Evolutionary conservation across 2,113 vertebrate genomes (phyloP).

Genomic region (Cryptoleucopteryx plumbea): DNA sequence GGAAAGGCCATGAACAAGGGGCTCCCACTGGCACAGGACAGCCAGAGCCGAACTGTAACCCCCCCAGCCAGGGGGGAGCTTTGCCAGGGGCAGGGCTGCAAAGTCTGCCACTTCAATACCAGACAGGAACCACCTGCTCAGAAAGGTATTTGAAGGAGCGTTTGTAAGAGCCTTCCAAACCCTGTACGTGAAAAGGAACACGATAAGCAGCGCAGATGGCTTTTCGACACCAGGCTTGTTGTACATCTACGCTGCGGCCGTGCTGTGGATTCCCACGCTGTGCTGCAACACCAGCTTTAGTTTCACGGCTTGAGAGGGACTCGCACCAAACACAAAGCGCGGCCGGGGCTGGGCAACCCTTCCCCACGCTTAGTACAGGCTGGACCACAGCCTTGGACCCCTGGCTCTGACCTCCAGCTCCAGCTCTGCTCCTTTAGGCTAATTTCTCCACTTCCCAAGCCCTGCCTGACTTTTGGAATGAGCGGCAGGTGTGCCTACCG

Average conservation of each 20-base stretch:
- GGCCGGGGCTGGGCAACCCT: not conserved
- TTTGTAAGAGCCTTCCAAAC: not conserved
- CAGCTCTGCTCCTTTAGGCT: not conserved
- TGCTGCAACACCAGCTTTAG: not conserved
- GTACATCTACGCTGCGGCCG: fast-evolving
- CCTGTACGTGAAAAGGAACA: not conserved
- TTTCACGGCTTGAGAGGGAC: not conserved
- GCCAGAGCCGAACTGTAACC: not conserved
- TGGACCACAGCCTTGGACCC: not conserved
- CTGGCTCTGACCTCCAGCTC: not conserved
- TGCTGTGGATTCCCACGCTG: not conserved
- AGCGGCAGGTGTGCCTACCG: not conserved
- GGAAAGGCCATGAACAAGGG: not conserved
- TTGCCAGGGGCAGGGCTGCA: not conserved
- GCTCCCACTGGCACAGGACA: not conserved
- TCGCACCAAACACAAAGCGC: not conserved
- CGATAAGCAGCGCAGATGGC: not conserved
- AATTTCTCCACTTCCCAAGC: not conserved
- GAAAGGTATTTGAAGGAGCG: conserved; percentile 11
- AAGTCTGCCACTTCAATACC: not conserved
- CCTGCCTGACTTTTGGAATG: not conserved
- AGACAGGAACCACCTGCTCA: not conserved
- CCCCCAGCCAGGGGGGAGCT: not conserved
- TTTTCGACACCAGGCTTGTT: not conserved
- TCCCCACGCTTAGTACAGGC: not conserved